phyloP scores from a whole-genome alignment of 2,888 invertebrate genomes.

The Cataglyphis altisquamis region DNA sequence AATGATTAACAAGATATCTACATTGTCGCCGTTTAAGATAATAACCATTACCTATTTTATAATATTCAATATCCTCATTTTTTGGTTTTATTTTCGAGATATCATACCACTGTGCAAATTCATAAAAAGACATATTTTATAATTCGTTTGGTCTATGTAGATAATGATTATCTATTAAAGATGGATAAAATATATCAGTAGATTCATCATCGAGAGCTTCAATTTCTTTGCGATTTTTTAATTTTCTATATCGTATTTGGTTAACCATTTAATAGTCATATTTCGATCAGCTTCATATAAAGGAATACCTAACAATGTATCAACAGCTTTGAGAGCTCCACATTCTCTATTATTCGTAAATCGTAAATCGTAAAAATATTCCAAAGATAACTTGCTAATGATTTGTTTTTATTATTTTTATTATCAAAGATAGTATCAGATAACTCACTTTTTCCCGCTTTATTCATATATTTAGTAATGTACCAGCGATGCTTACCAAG shows the following conservation, averaged over 20 bases:
- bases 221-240: neutral
- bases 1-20: neutral
- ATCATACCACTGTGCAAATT: neutral
- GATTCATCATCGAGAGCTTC: neutral
- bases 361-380: neutral
- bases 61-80: neutral
- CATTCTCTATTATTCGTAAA: too few relatives aligned
- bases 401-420: too few relatives aligned
- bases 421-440: too few relatives aligned
- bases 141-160: neutral
- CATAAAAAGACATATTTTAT: neutral
- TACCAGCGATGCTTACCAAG: too few relatives aligned
- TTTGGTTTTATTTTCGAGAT: neutral
- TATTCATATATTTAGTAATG: too few relatives aligned
- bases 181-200: neutral
- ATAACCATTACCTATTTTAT: neutral
- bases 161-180: neutral
- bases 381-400: too few relatives aligned
- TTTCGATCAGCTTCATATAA: neutral
- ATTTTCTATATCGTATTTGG: neutral
- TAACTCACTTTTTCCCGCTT: too few relatives aligned
- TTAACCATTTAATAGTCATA: neutral
- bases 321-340: too few relatives aligned
- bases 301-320: neutral
- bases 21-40: neutral